Percentiles rank a stretch among this genome's conserved stretches.
Evolutionary conservation across 2,888 invertebrate genomes (phyloP).

Genomic region (Magallana nippona): DNA sequence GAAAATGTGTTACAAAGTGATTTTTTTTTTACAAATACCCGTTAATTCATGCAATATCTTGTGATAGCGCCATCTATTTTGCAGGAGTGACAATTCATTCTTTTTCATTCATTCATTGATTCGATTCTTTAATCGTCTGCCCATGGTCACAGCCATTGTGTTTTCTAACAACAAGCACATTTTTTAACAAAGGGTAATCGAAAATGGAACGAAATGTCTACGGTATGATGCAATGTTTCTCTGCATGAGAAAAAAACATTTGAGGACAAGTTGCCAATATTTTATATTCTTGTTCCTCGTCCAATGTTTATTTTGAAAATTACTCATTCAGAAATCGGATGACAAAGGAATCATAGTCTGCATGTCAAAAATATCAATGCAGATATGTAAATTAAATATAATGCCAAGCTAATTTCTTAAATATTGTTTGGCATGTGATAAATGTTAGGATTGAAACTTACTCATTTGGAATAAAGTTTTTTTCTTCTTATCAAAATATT

Average conservation of each 20-base stretch:
- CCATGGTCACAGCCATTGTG: too few relatives aligned
- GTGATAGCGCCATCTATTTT: too few relatives aligned
- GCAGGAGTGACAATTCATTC: too few relatives aligned
- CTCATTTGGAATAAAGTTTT: slow-evolving; percentile 8
- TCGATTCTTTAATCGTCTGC: too few relatives aligned
- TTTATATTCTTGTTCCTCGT: background rate
- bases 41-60: too few relatives aligned
- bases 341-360: background rate
- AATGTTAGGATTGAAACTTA: slow-evolving; percentile 9
- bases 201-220: too few relatives aligned
- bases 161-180: too few relatives aligned
- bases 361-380: background rate
- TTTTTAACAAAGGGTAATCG: too few relatives aligned
- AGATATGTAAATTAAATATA: background rate
- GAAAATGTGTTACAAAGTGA: too few relatives aligned
- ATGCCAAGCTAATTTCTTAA: background rate
- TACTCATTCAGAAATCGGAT: background rate
- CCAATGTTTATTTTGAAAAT: background rate
- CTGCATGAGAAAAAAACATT: background rate
- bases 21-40: too few relatives aligned
- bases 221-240: background rate
- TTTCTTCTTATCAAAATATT: background rate
- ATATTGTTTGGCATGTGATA: background rate
- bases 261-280: background rate
- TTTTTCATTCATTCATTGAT: too few relatives aligned